Evolutionary conservation across 2,888 invertebrate species (phyloP).

Genomic region (Morpho helenor): DNA sequence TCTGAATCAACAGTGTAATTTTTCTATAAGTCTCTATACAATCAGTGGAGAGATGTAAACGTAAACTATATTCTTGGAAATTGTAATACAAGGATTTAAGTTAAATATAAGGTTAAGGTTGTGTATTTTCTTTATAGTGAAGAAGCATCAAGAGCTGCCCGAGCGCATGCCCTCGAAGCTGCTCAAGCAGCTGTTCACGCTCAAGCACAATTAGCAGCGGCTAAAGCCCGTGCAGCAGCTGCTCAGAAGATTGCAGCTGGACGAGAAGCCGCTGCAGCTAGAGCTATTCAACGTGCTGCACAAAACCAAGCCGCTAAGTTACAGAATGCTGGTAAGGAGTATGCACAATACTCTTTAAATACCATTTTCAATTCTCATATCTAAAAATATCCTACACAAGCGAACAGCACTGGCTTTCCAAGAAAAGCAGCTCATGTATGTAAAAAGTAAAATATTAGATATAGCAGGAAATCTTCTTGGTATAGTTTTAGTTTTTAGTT

Average conservation of each 20-base stretch:
- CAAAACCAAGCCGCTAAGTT: slow-evolving; percentile 84
- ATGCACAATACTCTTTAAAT: slow-evolving; percentile 7
- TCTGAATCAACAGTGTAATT: too few species aligned
- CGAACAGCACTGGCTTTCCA: too few species aligned
- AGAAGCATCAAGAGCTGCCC: slow-evolving; percentile 83
- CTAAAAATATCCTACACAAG: too few species aligned
- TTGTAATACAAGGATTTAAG: too few species aligned
- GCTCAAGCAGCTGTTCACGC: slow-evolving; percentile 83
- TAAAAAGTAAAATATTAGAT: too few species aligned
- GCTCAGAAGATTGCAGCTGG: slow-evolving; percentile 86
- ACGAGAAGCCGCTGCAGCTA: slow-evolving; percentile 85
- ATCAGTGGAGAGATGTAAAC: background rate
- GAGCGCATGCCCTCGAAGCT: slow-evolving; percentile 83
- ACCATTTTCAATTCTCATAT: too few species aligned
- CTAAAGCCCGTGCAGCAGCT: slow-evolving; percentile 84
- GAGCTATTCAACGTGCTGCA: slow-evolving; percentile 84
- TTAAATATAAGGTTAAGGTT: background rate
- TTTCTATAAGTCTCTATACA: too few species aligned
- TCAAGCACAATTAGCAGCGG: slow-evolving; percentile 84
- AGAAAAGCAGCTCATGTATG: too few species aligned
- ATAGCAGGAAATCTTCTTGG: too few species aligned
- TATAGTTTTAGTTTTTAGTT: too few species aligned
- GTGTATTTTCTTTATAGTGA: slow-evolving; percentile 54
- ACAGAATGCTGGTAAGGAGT: slow-evolving; percentile 77
- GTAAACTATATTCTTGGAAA: background rate